A percentile compares a stretch with the other conserved stretches of the same genome.
phyloP scores from a whole-genome alignment of 64 coral and sea anemone species.

The Montipora sp. region DNA sequence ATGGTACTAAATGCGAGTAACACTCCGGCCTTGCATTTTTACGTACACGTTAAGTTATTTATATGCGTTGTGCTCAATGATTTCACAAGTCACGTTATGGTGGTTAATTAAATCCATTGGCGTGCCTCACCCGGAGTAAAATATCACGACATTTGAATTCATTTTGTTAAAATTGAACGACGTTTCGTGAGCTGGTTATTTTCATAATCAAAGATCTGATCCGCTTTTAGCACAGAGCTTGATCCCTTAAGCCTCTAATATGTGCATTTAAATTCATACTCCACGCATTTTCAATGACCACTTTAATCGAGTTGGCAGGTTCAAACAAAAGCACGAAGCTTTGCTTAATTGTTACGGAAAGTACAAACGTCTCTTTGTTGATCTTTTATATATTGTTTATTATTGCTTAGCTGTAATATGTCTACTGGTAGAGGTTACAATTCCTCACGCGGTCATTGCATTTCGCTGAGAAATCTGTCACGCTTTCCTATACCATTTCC shows the following conservation, averaged over 20 bases:
- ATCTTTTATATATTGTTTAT: slow-evolving; percentile 1
- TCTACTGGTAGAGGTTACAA: neutral
- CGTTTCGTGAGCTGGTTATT: neutral
- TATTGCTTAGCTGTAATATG: slow-evolving; percentile 9
- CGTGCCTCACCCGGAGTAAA: neutral
- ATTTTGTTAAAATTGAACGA: neutral
- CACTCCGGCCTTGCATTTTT: neutral
- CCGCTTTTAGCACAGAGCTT: neutral
- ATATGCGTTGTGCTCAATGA: neutral
- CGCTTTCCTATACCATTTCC: neutral
- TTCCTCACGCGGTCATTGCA: neutral
- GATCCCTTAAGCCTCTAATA: neutral
- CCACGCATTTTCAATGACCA: slow-evolving; percentile 1
- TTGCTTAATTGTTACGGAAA: slow-evolving; percentile 35
- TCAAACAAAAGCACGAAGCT: slow-evolving; percentile 26
- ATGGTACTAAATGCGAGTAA: too few relatives aligned
- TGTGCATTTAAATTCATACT: slow-evolving; percentile 22
- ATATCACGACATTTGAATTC: neutral
- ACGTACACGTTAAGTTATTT: neutral
- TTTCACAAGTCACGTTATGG: slow-evolving; percentile 2
- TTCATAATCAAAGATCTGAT: neutral
- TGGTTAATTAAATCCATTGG: neutral
- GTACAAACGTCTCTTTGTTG: slow-evolving; percentile 36
- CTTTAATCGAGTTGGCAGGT: slow-evolving; percentile 37
- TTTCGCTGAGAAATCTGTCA: neutral